These are phyloP conservation scores for Drosophila punjabiensis DNA, from an alignment of 1,140 invertebrate species.

Conservation along the genomic window DNA sequence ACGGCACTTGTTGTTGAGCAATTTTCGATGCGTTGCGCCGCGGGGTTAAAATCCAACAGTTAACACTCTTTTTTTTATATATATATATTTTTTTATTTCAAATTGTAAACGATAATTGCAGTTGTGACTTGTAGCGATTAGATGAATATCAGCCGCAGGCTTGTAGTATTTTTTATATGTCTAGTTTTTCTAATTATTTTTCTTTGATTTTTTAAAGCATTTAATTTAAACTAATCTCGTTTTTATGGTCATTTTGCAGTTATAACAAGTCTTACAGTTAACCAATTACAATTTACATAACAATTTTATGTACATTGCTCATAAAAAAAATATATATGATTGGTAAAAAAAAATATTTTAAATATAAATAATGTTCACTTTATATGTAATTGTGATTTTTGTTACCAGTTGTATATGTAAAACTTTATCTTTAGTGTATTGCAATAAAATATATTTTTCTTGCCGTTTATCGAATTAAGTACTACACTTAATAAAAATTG, in stretches of 20 bases:
- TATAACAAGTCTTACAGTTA: not conserved
- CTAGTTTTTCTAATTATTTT: not conserved
- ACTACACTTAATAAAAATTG: not conserved
- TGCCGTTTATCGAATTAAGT: slow-evolving; percentile 2
- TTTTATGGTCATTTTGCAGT: not conserved
- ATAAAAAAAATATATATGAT: not conserved
- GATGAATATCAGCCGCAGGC: not conserved
- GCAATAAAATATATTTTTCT: not conserved
- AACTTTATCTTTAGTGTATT: not conserved
- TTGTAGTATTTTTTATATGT: not conserved
- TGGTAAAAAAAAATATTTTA: not conserved
- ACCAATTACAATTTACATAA: not conserved
- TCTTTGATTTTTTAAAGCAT: not conserved
- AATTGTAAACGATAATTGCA: slow-evolving; percentile 5
- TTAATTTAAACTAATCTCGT: slow-evolving; percentile 1
- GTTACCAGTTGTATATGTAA: not conserved
- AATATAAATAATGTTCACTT: not conserved
- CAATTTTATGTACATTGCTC: too few relatives aligned
- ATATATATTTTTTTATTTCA: slow-evolving; percentile 2
- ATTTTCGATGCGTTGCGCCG: slow-evolving; percentile 37
- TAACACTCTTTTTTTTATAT: slow-evolving; percentile 20
- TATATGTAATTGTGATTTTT: not conserved
- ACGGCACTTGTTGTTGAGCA: slow-evolving; percentile 30
- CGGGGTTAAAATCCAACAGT: not conserved
- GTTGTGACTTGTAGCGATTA: not conserved